A percentile compares a stretch with the other conserved stretches of the same genome.
phyloP scores from a whole-genome alignment of 2,113 vertebrate species.

The Mungos mungo region DNA sequence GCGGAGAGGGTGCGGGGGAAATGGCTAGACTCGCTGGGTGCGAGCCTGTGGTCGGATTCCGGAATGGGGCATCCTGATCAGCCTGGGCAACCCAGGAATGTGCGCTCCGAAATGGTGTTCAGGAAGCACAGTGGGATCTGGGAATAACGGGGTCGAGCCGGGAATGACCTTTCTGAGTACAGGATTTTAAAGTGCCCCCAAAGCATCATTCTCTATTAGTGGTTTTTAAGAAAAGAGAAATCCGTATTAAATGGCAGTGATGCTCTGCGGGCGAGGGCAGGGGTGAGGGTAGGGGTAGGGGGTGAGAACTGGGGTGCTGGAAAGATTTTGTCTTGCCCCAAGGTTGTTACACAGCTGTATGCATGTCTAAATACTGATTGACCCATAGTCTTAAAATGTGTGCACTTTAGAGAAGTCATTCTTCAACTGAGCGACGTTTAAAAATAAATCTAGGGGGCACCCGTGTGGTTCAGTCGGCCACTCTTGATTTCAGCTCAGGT shows the following conservation, averaged over 20 bases:
- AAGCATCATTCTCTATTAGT: neutral
- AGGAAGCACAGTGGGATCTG: neutral
- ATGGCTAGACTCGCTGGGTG: neutral
- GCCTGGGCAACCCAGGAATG: neutral
- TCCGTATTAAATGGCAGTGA: neutral
- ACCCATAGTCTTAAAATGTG: neutral
- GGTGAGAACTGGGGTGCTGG: neutral
- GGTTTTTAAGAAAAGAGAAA: neutral
- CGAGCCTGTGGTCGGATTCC: too few relatives aligned
- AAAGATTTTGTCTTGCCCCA: neutral
- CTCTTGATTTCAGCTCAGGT: too few relatives aligned
- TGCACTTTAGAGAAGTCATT: neutral
- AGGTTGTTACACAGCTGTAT: neutral
- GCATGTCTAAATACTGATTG: neutral
- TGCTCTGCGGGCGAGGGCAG: rapidly evolving
- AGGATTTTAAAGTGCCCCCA: neutral
- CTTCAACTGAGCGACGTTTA: neutral
- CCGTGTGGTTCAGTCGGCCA: too few relatives aligned
- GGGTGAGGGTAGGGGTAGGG: neutral
- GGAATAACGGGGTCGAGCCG: neutral
- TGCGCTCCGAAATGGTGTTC: neutral
- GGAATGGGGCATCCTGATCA: neutral
- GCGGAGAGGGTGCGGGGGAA: neutral
- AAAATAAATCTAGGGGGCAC: neutral
- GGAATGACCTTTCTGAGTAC: neutral